Evolutionary conservation across 2,888 invertebrate species (phyloP), one percentile per base, ranked within the genome.

Genomic region (Callinectes sapidus): DNA sequence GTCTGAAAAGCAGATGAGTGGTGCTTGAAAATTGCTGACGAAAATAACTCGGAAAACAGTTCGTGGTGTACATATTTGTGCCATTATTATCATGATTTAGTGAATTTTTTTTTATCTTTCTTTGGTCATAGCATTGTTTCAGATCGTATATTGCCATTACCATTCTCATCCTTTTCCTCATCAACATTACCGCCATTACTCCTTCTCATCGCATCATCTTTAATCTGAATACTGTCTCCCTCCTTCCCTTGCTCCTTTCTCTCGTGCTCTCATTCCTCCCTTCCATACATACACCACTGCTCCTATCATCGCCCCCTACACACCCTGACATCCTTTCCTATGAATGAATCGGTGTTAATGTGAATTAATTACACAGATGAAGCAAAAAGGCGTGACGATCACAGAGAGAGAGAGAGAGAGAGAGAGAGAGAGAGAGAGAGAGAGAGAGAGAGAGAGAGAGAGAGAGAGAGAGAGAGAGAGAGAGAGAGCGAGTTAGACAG

Each of bases 321-420:
- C 8, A 81, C 0, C 32, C 35, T 81, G 81, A 81, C 81, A 32
- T 81, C 81, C 81, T 81, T 81, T 81, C 81, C 16, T 81, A 6
- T 81, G 81, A 81, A 35, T 81, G 81, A 81, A 81, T 81, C 35
- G 81, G 81, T 81, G 81, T 81, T 81, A 81, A 81, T 81, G 35
- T 35, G 81, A 16, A 16, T 35, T 81, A 81, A 81, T 81, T 81
- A 81, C 81, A 35, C 35, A 8, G 35, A 2, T 35, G 81, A 32
- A 35, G 81, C 81, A 16, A 35, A 32, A 16, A 35, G 16, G 81
- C 16, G 81, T 35, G 81, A 81, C 35, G 28, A 39, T 18, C 66
- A n/a, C 14, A 39, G 18, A 88, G 61, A 48, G 32, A 88, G 88
- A 88, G 32, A 48, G 54, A 88, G 28, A 54, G 55, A 48, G 48